A percentile compares a stretch with the other conserved stretches of the same genome.
Conservation (phyloP, 2,113 vertebrate species). For the Noturus placidus region DNA sequence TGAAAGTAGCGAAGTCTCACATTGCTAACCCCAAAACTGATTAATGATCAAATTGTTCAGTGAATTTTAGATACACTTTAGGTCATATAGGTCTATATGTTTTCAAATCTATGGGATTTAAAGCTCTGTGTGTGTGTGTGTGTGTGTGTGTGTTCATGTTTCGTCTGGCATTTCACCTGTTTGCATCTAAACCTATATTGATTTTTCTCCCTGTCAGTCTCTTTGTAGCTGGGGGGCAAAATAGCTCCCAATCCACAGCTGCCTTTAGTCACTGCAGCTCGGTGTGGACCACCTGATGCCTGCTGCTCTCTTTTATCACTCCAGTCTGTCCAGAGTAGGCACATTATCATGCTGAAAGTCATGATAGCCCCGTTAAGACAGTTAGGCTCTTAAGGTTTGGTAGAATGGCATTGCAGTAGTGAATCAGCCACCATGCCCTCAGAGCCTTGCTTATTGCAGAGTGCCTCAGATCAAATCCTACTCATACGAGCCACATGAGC, state of each 20-base stretch:
- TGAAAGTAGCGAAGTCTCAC: neutral
- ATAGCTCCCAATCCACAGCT: constrained; percentile 27
- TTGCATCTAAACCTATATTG: constrained; percentile 18
- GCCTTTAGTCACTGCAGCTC: constrained; percentile 21
- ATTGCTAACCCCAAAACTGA: neutral
- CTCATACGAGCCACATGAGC: neutral
- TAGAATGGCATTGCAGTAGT: neutral
- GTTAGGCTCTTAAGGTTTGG: neutral
- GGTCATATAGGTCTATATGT: neutral
- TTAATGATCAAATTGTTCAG: neutral
- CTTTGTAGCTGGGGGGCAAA: constrained; percentile 24
- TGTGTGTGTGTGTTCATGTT: neutral
- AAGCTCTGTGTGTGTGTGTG: neutral
- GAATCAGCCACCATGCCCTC: neutral
- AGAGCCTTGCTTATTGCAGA: neutral
- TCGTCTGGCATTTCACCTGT: constrained; percentile 18
- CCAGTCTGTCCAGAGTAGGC: neutral
- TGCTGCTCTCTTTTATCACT: constrained; percentile 12
- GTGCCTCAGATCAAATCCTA: neutral
- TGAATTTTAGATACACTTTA: neutral
- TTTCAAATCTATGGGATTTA: neutral
- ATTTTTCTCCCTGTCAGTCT: constrained; percentile 5
- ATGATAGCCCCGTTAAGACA: neutral
- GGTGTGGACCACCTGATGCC: constrained; percentile 6
- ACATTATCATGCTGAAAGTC: neutral